phyloP scores from a whole-genome alignment of 2,113 vertebrate genomes.

The Balaeniceps rex region DNA sequence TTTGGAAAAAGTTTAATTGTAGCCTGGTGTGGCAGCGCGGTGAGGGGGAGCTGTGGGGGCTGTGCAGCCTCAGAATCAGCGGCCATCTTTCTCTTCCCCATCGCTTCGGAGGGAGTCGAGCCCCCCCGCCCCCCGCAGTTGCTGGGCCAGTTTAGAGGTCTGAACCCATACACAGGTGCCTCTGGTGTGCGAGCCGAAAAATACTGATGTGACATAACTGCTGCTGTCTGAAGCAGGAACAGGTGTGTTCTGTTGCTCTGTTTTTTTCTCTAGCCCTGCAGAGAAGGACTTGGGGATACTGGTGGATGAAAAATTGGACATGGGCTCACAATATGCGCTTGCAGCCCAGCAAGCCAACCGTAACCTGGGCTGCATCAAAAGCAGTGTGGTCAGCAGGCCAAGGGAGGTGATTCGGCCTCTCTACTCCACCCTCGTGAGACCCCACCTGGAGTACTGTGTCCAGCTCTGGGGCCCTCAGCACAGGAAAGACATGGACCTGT shows the following conservation, averaged over 20 bases:
- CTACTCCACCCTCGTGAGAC: rapidly evolving
- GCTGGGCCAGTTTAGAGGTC: too few species aligned
- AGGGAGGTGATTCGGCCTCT: neutral
- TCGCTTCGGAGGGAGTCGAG: rapidly evolving
- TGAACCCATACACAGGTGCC: rapidly evolving
- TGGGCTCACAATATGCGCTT: rapidly evolving
- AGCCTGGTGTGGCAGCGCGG: neutral
- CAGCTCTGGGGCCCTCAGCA: neutral
- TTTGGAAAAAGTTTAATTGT: neutral
- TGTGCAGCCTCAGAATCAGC: rapidly evolving
- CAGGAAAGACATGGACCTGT: rapidly evolving
- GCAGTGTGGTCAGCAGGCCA: rapidly evolving
- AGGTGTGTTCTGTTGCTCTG: rapidly evolving
- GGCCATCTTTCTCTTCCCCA: rapidly evolving
- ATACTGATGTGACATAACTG: rapidly evolving
- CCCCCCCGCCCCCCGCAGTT: neutral
- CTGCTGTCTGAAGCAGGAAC: neutral
- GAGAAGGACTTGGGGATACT: rapidly evolving
- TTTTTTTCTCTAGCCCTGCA: too few species aligned
- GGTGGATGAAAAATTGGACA: rapidly evolving
- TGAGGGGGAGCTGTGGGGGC: rapidly evolving
- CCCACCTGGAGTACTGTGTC: rapidly evolving
- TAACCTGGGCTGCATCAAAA: rapidly evolving
- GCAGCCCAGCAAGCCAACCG: rapidly evolving
- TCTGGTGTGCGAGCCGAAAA: rapidly evolving